Conservation (phyloP, 2,113 vertebrate genomes). For the Erpornis zantholeuca region DNA sequence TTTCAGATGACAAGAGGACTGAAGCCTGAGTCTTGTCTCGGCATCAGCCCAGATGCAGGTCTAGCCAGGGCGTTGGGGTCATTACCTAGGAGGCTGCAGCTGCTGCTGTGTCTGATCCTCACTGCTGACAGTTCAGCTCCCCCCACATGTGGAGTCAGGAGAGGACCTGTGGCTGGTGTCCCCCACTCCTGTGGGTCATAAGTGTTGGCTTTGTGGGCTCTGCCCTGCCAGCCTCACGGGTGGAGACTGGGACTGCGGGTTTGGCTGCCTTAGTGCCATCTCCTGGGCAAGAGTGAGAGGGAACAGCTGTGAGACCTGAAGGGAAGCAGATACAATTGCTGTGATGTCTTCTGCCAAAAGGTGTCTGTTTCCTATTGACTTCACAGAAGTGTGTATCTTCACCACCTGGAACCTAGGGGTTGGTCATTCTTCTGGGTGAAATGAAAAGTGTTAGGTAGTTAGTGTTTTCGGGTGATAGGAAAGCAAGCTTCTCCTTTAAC, state of each 20-base stretch:
- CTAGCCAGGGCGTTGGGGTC: neutral
- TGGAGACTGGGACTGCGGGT: neutral
- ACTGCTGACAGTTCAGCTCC: neutral
- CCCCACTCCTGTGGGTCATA: neutral
- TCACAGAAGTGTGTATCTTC: neutral
- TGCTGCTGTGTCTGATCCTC: neutral
- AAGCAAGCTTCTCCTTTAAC: neutral
- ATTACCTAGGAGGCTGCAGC: neutral
- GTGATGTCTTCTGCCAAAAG: neutral
- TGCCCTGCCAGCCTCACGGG: neutral
- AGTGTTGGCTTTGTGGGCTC: neutral
- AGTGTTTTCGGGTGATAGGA: neutral
- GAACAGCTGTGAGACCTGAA: neutral
- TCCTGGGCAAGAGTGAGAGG: neutral
- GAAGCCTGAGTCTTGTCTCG: neutral
- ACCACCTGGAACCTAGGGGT: neutral
- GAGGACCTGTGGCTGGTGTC: neutral
- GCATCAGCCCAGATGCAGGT: neutral
- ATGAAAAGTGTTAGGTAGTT: neutral
- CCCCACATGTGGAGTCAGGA: neutral
- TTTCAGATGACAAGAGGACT: neutral
- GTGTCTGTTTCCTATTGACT: neutral
- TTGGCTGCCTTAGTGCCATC: neutral
- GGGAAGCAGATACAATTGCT: neutral
- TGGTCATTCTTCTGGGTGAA: neutral